These are phyloP conservation scores for Acanthoscelides obtectus DNA, from an alignment of 2,888 invertebrate genomes.

Conservation along the genomic window DNA sequence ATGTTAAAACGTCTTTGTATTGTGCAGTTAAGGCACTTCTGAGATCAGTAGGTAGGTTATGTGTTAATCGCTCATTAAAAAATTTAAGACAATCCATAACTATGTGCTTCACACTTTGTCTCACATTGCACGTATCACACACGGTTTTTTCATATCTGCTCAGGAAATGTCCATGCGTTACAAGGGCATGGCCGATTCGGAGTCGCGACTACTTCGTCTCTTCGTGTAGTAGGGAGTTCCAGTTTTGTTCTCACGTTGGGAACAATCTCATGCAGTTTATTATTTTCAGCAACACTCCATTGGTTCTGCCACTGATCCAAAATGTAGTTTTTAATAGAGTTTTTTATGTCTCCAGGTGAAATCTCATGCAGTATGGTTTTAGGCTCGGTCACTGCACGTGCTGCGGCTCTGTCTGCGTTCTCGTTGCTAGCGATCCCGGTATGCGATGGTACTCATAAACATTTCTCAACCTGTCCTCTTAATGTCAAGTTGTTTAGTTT, in stretches of 20 bases:
- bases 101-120: neutral
- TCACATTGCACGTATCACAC: neutral
- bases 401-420: too few relatives aligned
- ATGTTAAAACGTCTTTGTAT: neutral
- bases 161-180: neutral
- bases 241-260: neutral
- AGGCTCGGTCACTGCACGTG: too few relatives aligned
- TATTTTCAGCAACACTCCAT: neutral
- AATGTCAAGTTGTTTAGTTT: too few relatives aligned
- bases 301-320: conserved; percentile 1
- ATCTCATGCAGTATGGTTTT: neutral
- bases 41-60: neutral
- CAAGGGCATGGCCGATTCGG: neutral
- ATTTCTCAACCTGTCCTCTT: too few relatives aligned
- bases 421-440: too few relatives aligned
- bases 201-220: neutral
- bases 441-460: too few relatives aligned
- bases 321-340: neutral
- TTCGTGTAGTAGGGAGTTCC: neutral
- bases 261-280: neutral
- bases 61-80: neutral
- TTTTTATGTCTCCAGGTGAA: neutral
- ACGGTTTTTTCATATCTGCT: neutral
- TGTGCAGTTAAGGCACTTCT: neutral
- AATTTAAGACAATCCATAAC: neutral